These are phyloP conservation scores for Muntiacus muntjak DNA, from an alignment of 2,113 vertebrate species.

Conservation along the genomic window DNA sequence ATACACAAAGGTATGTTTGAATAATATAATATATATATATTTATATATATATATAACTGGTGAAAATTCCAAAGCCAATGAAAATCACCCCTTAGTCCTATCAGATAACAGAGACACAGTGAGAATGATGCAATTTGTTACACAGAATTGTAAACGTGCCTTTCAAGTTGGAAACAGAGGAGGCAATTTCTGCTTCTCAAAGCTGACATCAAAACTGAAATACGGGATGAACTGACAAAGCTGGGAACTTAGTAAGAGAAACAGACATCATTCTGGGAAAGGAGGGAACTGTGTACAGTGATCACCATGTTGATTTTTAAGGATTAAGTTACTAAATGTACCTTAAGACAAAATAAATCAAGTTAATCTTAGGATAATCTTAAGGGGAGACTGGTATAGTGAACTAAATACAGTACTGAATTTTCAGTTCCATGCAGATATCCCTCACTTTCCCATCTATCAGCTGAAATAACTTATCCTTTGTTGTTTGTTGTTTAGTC, in stretches of 20 bases:
- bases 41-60: background rate
- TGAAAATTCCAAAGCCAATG: slow-evolving; percentile 10
- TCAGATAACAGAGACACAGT: background rate
- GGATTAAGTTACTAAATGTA: slow-evolving; percentile 41
- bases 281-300: background rate
- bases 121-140: background rate
- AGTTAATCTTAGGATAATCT: slow-evolving; percentile 19
- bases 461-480: background rate
- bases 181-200: background rate
- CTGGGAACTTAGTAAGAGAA: background rate
- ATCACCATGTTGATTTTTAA: background rate
- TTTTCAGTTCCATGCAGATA: background rate
- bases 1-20: background rate
- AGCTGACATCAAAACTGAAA: slow-evolving; percentile 23
- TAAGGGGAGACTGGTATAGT: background rate
- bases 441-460: background rate
- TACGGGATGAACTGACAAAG: background rate
- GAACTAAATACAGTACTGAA: background rate
- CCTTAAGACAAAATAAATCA: slow-evolving; percentile 15
- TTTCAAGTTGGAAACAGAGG: slow-evolving; percentile 24
- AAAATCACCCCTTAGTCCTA: background rate
- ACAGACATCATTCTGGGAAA: background rate
- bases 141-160: background rate
- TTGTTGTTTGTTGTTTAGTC: background rate
- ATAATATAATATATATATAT: background rate